phyloP scores from a whole-genome alignment of 2,113 vertebrate genomes.

The Cariama cristata region DNA sequence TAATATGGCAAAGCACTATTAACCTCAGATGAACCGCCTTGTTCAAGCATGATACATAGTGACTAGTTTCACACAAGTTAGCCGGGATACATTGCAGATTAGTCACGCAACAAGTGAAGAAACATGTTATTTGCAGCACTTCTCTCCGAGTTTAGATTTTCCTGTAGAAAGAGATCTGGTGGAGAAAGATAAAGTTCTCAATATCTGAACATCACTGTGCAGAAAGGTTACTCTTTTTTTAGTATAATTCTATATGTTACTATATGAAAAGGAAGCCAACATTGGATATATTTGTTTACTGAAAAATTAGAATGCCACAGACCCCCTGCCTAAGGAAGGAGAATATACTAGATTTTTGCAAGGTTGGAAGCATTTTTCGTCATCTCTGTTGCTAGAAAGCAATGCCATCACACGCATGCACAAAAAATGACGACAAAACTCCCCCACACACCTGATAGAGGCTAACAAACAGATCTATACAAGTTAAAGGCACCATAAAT shows the following conservation, averaged over 20 bases:
- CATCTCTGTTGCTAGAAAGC: neutral
- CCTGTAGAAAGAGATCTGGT: neutral
- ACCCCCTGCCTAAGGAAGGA: neutral
- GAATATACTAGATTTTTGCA: neutral
- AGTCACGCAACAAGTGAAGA: conserved; percentile 39
- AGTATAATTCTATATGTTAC: neutral
- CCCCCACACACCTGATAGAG: neutral
- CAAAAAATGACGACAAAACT: neutral
- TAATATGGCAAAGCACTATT: conserved; percentile 8
- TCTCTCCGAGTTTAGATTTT: neutral
- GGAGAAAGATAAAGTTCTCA: neutral
- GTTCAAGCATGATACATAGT: conserved; percentile 44
- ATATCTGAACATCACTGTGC: neutral
- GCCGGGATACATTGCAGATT: conserved; percentile 9
- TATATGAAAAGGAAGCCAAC: neutral
- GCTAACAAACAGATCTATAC: neutral
- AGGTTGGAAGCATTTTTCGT: neutral
- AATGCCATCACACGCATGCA: neutral
- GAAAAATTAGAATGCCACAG: neutral
- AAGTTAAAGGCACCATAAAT: neutral
- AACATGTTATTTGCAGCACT: neutral
- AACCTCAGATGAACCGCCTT: conserved; percentile 37
- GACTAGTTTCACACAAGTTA: conserved; percentile 40
- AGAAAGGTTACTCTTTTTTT: neutral
- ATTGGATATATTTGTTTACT: neutral